Conservation (phyloP, 2,888 invertebrate species). For the Tinea trinotella region DNA sequence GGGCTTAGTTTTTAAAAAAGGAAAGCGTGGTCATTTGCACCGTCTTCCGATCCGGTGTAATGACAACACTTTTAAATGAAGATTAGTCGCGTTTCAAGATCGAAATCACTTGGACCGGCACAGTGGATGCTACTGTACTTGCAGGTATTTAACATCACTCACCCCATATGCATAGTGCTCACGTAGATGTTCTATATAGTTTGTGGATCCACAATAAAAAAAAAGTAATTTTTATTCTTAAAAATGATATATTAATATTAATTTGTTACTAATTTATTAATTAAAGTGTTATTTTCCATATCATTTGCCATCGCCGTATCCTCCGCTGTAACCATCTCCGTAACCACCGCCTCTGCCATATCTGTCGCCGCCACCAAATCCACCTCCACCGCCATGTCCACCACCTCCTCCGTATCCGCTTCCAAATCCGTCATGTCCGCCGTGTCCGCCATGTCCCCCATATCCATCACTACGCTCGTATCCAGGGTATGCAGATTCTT, state of each 20-base stretch:
- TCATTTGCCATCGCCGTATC: too few species aligned
- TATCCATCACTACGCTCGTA: conserved; percentile 19
- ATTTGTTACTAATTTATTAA: background rate
- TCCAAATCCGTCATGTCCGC: conserved; percentile 17
- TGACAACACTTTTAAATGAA: too few species aligned
- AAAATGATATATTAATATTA: background rate
- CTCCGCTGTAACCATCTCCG: conserved; percentile 19
- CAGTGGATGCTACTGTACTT: too few species aligned
- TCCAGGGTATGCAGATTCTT: conserved; percentile 2
- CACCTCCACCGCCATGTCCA: conserved; percentile 14
- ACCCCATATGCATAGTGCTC: too few species aligned
- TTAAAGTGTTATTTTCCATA: conserved; percentile 2
- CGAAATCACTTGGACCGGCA: too few species aligned
- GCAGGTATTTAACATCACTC: too few species aligned
- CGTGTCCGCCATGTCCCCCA: conserved; percentile 3
- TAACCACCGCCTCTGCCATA: conserved; percentile 19
- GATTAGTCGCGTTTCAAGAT: too few species aligned
- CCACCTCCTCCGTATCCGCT: conserved; percentile 20
- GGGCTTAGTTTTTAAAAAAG: too few species aligned
- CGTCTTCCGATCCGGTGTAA: too few species aligned
- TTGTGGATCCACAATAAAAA: background rate
- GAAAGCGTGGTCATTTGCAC: too few species aligned
- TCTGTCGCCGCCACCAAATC: conserved; percentile 11
- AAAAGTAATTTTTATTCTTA: background rate
- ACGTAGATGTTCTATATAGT: too few species aligned